Conservation (phyloP, 2,797 vertebrate species). For the Propithecus deckenii region DNA sequence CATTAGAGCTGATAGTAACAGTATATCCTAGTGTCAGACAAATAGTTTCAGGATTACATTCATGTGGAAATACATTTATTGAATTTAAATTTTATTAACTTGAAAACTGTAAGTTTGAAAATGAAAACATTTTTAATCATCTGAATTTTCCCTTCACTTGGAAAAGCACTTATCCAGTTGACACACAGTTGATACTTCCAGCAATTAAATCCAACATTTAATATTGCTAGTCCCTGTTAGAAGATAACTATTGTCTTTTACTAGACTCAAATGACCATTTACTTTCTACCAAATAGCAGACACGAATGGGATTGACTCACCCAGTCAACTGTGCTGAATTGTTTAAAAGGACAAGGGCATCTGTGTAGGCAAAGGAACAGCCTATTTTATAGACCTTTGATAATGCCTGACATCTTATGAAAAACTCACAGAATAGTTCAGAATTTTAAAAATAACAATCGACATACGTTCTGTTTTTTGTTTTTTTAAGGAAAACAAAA, state of each 20-base stretch:
- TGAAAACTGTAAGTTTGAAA: not conserved
- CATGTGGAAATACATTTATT: not conserved
- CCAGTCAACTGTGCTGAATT: not conserved
- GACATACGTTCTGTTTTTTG: not conserved
- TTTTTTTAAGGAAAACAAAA: constrained; percentile 30
- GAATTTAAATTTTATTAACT: constrained; percentile 60
- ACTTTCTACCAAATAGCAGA: constrained; percentile 31
- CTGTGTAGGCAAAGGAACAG: not conserved
- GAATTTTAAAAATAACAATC: constrained; percentile 27
- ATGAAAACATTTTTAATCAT: not conserved
- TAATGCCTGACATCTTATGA: not conserved
- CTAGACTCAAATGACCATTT: constrained; percentile 30
- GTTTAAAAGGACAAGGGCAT: constrained; percentile 30
- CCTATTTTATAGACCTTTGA: not conserved
- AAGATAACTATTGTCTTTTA: constrained; percentile 15
- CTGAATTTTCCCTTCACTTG: constrained; percentile 5
- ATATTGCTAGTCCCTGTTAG: not conserved
- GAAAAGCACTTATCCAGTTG: constrained; percentile 23
- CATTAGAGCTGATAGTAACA: not conserved
- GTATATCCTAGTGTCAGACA: not conserved
- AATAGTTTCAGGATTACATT: not conserved
- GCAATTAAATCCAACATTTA: constrained; percentile 57
- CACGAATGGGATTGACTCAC: constrained; percentile 1
- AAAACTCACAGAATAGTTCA: not conserved
- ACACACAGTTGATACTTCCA: not conserved